phyloP scores from a whole-genome alignment of 2,888 invertebrate species.

The Papilio protenor region DNA sequence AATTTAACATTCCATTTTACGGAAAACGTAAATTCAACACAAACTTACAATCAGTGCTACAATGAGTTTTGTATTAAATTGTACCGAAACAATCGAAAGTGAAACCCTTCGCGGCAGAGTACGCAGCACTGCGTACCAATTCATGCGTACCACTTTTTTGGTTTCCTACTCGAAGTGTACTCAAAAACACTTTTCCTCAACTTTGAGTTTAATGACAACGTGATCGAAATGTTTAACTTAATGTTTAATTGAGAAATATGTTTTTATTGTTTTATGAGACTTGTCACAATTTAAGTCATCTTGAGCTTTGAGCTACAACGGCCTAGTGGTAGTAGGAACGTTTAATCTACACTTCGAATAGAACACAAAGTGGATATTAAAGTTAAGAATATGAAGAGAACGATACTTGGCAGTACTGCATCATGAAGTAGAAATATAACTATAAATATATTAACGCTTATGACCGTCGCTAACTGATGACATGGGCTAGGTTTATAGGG shows the following conservation, averaged over 20 bases:
- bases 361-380: too few relatives aligned
- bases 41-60: neutral
- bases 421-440: too few relatives aligned
- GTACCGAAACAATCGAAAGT: constrained; percentile 36
- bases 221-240: constrained; percentile 1
- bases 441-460: too few relatives aligned
- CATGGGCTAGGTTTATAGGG: too few relatives aligned
- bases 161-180: constrained; percentile 12
- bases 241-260: neutral
- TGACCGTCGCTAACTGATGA: too few relatives aligned
- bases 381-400: too few relatives aligned
- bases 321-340: too few relatives aligned
- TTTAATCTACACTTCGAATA: neutral
- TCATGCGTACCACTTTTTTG: constrained; percentile 38
- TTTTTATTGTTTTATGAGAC: neutral
- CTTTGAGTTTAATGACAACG: neutral
- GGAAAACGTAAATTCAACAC: too few relatives aligned
- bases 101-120: constrained; percentile 19
- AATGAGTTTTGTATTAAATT: neutral
- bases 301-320: too few relatives aligned
- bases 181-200: constrained; percentile 30
- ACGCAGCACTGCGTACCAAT: constrained; percentile 33
- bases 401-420: too few relatives aligned
- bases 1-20: too few relatives aligned
- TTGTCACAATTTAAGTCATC: neutral